phyloP scores from a whole-genome alignment of 2,113 vertebrate genomes.

The Diadophis punctatus region DNA sequence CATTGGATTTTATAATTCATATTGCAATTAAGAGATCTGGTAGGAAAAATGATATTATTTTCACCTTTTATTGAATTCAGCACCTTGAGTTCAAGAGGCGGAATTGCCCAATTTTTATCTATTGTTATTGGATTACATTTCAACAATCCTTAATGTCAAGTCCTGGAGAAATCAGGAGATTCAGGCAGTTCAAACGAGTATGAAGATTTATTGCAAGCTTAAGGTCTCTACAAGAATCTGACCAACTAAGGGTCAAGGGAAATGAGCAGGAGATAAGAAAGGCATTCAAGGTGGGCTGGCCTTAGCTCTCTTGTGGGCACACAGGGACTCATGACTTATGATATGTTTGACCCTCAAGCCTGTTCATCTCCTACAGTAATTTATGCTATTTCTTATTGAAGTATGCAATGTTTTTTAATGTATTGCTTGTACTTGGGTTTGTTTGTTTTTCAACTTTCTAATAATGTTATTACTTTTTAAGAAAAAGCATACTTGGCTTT shows the following conservation, averaged over 20 bases:
- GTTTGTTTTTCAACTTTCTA: neutral
- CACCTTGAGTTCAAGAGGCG: neutral
- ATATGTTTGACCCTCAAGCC: no score
- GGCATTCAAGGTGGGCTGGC: no score
- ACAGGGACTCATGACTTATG: no score
- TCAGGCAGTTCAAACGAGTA: no score
- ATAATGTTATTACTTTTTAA: no score
- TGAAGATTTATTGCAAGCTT: neutral
- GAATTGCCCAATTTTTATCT: neutral
- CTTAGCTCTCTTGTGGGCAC: no score
- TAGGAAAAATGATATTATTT: neutral
- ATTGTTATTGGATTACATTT: neutral
- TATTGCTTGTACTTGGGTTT: no score
- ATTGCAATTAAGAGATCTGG: neutral
- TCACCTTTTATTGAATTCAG: neutral
- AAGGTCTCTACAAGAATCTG: neutral
- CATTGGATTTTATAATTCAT: neutral
- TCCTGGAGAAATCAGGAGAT: no score
- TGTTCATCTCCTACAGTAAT: neutral
- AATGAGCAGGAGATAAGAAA: neutral
- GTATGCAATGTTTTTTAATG: neutral
- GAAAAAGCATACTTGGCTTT: no score
- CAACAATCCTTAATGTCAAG: neutral
- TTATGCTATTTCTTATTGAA: neutral
- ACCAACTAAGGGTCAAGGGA: neutral